Conservation (phyloP, 2,888 invertebrate species). For the Chrysomela aeneicollis region DNA sequence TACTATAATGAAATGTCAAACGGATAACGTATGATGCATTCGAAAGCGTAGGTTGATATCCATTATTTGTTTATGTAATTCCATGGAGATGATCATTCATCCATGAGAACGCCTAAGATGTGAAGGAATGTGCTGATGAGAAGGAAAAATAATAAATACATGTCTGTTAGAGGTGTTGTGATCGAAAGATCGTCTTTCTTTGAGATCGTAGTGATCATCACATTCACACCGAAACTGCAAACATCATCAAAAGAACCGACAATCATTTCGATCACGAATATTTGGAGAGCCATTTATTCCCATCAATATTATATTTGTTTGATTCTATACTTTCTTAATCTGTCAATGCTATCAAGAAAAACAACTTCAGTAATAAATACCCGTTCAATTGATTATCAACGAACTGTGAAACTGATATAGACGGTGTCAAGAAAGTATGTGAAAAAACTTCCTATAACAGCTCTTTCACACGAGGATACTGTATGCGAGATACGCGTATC, state of each 20-base stretch:
- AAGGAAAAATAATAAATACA: background rate
- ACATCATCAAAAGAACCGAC: constrained; percentile 3
- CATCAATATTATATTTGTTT: background rate
- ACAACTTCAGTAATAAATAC: background rate
- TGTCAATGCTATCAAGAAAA: background rate
- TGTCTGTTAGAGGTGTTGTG: background rate
- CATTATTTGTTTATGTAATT: background rate
- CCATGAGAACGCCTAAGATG: background rate
- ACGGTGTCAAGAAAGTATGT: too few relatives aligned
- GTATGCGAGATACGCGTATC: too few relatives aligned
- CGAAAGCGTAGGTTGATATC: too few relatives aligned
- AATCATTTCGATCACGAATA: background rate
- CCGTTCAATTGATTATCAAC: background rate
- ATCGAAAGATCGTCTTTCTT: constrained; percentile 1
- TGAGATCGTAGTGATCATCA: constrained; percentile 2
- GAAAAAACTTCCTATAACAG: background rate
- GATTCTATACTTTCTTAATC: background rate
- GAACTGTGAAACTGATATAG: background rate
- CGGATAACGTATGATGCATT: too few relatives aligned
- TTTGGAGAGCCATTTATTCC: background rate
- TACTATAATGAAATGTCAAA: too few relatives aligned
- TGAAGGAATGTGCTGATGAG: background rate
- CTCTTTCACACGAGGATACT: too few relatives aligned
- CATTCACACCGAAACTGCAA: constrained; percentile 8
- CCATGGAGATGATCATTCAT: background rate